Evolutionary conservation across 2,113 vertebrate species (phyloP).

Genomic region (Siniperca knerii): DNA sequence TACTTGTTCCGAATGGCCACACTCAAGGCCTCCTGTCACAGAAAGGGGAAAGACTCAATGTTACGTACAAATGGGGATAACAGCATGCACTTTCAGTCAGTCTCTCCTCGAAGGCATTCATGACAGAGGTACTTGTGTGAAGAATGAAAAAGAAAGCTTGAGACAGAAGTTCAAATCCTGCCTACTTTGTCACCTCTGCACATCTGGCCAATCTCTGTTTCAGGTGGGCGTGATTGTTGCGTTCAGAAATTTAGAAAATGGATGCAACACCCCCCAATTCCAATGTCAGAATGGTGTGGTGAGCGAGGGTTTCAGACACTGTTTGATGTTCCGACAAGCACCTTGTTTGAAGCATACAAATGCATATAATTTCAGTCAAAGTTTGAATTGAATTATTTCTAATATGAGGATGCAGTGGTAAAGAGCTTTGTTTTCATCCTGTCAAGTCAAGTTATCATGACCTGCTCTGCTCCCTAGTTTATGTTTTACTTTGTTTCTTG

Average conservation of each 20-base stretch:
- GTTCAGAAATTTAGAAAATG: not conserved
- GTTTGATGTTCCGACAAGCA: not conserved
- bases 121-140: not conserved
- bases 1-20: not conserved
- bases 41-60: not conserved
- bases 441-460: too few species aligned
- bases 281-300: not conserved
- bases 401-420: not conserved
- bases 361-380: not conserved
- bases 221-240: not conserved
- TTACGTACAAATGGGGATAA: not conserved
- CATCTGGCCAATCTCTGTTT: not conserved
- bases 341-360: not conserved
- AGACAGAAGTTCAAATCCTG: not conserved
- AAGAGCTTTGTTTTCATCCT: not conserved
- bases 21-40: slow-evolving; percentile 11
- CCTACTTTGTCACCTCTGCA: not conserved
- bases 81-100: not conserved
- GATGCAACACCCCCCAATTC: too few species aligned
- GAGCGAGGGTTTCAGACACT: not conserved
- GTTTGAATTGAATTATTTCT: not conserved
- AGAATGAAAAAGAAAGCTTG: not conserved
- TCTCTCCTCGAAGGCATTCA: not conserved
- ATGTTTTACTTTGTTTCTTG: too few species aligned
- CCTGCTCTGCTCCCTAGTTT: too few species aligned